Evolutionary conservation across 2,113 vertebrate genomes (phyloP).

Genomic region (Choloepus hoffmanni): DNA sequence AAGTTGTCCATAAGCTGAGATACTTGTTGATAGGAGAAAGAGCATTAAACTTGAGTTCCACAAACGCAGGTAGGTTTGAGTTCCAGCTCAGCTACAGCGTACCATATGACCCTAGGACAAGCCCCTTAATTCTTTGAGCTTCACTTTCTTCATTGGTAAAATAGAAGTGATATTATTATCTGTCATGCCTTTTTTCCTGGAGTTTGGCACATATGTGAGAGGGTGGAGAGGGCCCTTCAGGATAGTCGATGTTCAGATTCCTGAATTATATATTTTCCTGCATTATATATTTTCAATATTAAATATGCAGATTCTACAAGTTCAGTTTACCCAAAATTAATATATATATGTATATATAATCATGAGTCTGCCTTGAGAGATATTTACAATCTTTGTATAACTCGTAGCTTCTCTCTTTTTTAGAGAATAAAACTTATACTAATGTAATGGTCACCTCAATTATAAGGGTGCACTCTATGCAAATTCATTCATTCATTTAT

Average conservation of each 20-base stretch:
- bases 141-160: neutral
- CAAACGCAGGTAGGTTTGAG: neutral
- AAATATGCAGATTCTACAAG: neutral
- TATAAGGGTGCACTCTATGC: neutral
- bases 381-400: neutral
- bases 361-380: neutral
- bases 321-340: neutral
- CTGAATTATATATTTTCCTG: neutral
- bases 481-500: neutral
- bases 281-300: neutral
- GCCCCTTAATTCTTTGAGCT: neutral
- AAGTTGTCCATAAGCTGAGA: no score
- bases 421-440: neutral
- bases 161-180: neutral
- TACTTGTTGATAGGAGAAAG: neutral
- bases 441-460: neutral
- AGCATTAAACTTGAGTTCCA: neutral
- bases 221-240: neutral
- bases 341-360: neutral
- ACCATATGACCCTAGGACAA: neutral
- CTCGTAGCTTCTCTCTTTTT: neutral
- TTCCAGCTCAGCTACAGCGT: neutral
- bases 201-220: neutral
- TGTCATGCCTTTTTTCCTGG: neutral
- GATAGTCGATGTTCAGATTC: neutral